Conservation (phyloP, 2,113 vertebrate genomes). For the Gila orcuttii region DNA sequence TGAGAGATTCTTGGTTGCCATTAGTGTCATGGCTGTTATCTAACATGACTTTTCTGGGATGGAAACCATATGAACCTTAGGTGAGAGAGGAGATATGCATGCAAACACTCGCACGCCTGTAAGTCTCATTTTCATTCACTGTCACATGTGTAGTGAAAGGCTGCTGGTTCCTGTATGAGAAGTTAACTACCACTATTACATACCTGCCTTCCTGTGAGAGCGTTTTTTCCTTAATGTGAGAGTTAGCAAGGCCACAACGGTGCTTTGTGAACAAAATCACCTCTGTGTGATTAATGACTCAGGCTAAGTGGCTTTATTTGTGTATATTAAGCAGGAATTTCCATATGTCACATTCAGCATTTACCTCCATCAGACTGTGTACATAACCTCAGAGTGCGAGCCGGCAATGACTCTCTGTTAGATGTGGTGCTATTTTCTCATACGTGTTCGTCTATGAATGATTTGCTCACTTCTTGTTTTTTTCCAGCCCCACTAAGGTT, state of each 20-base stretch:
- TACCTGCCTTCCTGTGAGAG: neutral
- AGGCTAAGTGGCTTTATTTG: slow-evolving; percentile 31
- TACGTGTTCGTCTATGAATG: neutral
- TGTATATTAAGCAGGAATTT: slow-evolving; percentile 59
- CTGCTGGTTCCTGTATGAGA: slow-evolving; percentile 14
- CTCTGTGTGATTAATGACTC: slow-evolving; percentile 42
- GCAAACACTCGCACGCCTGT: slow-evolving; percentile 34
- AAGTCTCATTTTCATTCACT: slow-evolving; percentile 39
- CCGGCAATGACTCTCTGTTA: slow-evolving; percentile 26
- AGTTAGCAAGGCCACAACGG: slow-evolving; percentile 12
- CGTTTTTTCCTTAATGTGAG: slow-evolving; percentile 10
- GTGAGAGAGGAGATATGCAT: neutral
- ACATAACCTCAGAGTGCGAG: slow-evolving; percentile 57
- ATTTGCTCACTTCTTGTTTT: neutral
- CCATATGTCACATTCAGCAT: slow-evolving; percentile 58
- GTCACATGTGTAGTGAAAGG: neutral
- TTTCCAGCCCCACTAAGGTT: neutral
- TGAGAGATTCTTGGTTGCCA: slow-evolving; percentile 59
- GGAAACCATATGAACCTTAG: slow-evolving; percentile 69
- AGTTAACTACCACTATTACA: slow-evolving; percentile 39
- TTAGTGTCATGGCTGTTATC: slow-evolving; percentile 61
- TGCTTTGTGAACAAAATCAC: slow-evolving; percentile 49
- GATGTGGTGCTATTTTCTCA: slow-evolving; percentile 28
- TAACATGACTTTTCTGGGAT: slow-evolving; percentile 61
- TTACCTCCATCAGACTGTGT: slow-evolving; percentile 56